These are phyloP conservation scores for Alectura lathami DNA, from an alignment of 2,113 vertebrate species.

Conservation along the genomic window DNA sequence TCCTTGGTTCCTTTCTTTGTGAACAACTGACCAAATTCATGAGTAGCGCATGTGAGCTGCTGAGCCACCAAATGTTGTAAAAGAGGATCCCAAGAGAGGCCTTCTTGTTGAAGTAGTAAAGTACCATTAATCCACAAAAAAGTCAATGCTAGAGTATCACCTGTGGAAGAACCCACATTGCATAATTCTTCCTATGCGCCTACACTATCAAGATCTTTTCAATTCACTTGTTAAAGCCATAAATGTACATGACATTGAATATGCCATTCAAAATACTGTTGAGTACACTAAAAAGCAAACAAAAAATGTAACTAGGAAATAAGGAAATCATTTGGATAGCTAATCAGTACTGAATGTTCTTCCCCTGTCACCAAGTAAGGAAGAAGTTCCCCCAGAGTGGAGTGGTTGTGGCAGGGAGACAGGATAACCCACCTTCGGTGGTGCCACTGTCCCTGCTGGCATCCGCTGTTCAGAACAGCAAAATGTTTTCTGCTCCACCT, in stretches of 20 bases:
- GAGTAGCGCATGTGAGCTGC: not conserved
- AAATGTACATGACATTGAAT: not conserved
- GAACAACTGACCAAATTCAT: not conserved
- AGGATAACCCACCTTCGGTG: accelerated
- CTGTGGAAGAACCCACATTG: not conserved
- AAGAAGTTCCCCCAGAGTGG: not conserved
- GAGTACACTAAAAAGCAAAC: not conserved
- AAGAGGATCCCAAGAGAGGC: not conserved
- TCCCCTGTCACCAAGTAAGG: not conserved
- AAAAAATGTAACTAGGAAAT: not conserved
- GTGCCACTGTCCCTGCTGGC: not conserved
- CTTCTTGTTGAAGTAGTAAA: not conserved
- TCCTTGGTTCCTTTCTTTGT: not conserved
- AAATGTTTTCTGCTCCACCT: not conserved
- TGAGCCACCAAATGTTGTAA: not conserved
- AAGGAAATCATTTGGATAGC: not conserved
- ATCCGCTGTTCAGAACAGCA: not conserved
- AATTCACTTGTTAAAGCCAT: not conserved
- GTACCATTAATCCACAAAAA: not conserved
- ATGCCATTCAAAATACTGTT: not conserved
- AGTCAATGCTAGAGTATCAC: not conserved
- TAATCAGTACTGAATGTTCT: not conserved
- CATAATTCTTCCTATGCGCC: not conserved
- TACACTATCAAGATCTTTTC: not conserved
- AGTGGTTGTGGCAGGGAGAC: not conserved